These are phyloP conservation scores for Myotis planiceps DNA, from an alignment of 2,797 vertebrate species.

Conservation along the genomic window DNA sequence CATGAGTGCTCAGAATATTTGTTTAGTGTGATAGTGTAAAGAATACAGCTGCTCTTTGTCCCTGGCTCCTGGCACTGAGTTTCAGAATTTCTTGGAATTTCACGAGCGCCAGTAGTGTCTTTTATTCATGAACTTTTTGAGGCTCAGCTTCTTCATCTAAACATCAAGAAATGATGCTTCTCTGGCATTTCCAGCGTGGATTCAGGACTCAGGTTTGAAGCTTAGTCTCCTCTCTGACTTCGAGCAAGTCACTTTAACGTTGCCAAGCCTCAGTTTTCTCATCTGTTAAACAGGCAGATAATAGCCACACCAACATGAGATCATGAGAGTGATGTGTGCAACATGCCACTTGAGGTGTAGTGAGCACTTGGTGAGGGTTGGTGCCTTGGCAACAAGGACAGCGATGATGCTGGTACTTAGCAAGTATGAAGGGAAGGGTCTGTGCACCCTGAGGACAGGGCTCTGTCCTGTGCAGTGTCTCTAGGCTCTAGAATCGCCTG, in stretches of 20 bases:
- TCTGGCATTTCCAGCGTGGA: neutral
- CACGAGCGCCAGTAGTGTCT: neutral
- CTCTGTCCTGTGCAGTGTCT: neutral
- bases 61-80: neutral
- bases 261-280: neutral
- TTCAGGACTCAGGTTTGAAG: neutral
- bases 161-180: neutral
- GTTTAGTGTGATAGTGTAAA: neutral
- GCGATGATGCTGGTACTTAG: neutral
- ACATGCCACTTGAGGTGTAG: neutral
- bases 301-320: neutral
- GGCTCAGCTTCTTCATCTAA: neutral
- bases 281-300: neutral
- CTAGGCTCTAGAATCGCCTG: neutral
- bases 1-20: neutral
- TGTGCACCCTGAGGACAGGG: neutral
- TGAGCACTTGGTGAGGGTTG: neutral
- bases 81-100: neutral
- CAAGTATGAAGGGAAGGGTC: neutral
- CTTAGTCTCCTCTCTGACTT: neutral
- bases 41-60: neutral
- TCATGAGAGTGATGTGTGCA: neutral
- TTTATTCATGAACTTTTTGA: neutral
- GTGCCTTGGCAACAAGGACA: neutral
- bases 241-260: neutral